Evolutionary conservation across 2,888 invertebrate species (phyloP).

Genomic region (Epistrophella euchroma): DNA sequence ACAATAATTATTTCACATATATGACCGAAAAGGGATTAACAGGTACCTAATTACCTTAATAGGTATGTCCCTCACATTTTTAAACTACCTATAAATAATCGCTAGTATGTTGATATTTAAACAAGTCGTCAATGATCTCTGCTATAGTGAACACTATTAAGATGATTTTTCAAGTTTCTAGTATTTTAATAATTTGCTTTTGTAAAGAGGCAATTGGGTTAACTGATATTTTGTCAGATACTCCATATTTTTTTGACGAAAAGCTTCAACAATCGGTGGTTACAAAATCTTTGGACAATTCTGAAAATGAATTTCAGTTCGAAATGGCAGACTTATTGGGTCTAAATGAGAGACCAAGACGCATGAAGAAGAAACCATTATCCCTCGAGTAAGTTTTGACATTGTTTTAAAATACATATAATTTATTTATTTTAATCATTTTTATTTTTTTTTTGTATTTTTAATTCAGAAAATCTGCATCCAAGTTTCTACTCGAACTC

Average conservation of each 20-base stretch:
- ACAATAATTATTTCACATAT: not conserved
- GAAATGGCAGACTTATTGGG: conserved; percentile 93
- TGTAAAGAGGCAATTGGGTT: not conserved
- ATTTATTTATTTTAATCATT: not conserved
- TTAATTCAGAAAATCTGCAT: conserved; percentile 85
- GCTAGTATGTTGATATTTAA: not conserved
- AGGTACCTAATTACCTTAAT: conserved; percentile 2
- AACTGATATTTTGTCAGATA: not conserved
- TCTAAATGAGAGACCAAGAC: conserved; percentile 90
- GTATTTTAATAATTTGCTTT: conserved; percentile 21
- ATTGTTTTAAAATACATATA: not conserved
- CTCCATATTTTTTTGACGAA: conserved; percentile 52
- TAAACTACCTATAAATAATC: not conserved
- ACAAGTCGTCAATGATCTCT: not conserved
- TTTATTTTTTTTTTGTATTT: conserved; percentile 6
- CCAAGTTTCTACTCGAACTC: conserved; percentile 93
- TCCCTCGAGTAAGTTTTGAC: conserved; percentile 76
- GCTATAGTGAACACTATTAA: not conserved
- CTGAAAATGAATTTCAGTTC: conserved; percentile 73
- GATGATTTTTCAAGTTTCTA: conserved; percentile 27
- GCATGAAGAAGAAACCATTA: conserved; percentile 84
- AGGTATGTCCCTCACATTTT: not conserved
- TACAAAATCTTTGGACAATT: conserved; percentile 42
- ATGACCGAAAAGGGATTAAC: not conserved
- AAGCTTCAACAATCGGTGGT: conserved; percentile 53